Conservation (phyloP, 2,113 vertebrate genomes). For the Centropus unirufus region DNA sequence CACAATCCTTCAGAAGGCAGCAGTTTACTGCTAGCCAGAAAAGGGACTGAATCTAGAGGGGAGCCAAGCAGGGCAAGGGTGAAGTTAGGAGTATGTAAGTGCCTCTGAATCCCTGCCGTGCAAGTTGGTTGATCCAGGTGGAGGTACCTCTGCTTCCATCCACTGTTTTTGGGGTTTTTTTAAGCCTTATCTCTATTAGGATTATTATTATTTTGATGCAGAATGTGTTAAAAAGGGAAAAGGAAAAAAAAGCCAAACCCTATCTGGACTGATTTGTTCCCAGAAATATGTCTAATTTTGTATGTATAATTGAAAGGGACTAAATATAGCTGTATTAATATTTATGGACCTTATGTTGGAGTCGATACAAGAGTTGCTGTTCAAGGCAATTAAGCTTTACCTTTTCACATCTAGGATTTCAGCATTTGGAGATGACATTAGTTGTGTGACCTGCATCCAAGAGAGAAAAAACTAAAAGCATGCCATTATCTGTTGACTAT, state of each 20-base stretch:
- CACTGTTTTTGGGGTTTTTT: neutral
- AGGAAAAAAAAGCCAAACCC: neutral
- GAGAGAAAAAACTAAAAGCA: conserved; percentile 30
- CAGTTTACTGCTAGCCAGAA: neutral
- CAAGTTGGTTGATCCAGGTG: neutral
- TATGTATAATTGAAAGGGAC: conserved; percentile 65
- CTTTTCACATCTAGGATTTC: conserved; percentile 59
- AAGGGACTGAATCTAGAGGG: neutral
- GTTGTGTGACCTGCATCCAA: conserved; percentile 50
- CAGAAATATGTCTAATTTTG: conserved; percentile 63
- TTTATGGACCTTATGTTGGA: conserved; percentile 63
- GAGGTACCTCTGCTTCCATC: neutral
- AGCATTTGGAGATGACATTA: conserved; percentile 46
- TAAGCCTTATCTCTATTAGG: neutral
- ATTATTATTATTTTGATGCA: conserved; percentile 36
- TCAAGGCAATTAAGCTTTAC: conserved; percentile 71
- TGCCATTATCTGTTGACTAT: conserved; percentile 9
- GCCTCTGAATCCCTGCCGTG: neutral
- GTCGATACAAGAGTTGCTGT: conserved; percentile 61
- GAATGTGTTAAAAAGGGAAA: neutral
- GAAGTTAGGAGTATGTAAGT: neutral
- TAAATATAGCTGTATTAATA: conserved; percentile 73
- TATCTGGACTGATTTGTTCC: conserved; percentile 50
- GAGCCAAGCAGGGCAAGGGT: neutral
- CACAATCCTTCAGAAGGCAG: neutral